phyloP scores from a whole-genome alignment of 2,113 vertebrate species.

The Scomber scombrus region DNA sequence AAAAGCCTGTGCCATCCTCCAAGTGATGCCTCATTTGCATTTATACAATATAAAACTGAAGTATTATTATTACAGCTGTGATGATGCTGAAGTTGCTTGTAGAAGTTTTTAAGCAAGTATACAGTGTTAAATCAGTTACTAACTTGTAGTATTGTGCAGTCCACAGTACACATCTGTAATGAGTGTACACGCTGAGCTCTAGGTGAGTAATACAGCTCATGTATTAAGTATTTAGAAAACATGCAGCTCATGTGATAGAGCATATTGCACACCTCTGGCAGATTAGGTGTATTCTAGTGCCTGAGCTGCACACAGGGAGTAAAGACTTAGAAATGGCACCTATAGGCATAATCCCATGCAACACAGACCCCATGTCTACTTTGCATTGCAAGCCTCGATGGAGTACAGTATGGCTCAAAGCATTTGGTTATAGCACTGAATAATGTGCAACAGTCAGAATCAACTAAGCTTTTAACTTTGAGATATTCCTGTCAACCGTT shows the following conservation, averaged over 20 bases:
- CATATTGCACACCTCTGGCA: conserved; percentile 8
- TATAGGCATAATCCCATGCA: conserved; percentile 8
- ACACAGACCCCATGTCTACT: not conserved
- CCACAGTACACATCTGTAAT: not conserved
- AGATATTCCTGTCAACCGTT: conserved; percentile 13
- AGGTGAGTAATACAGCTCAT: not conserved
- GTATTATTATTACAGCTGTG: conserved; percentile 36
- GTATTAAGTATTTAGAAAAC: conserved; percentile 12
- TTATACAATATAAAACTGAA: conserved; percentile 29
- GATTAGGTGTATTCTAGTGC: conserved; percentile 6
- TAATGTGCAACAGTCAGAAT: conserved; percentile 10
- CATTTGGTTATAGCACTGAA: conserved; percentile 3
- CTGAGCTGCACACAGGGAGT: conserved; percentile 9
- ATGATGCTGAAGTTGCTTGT: not conserved
- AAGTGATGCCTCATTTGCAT: conserved; percentile 54
- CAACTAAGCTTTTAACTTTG: conserved; percentile 15
- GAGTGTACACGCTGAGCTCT: not conserved
- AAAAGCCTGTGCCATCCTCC: conserved; percentile 42
- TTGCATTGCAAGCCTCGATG: not conserved
- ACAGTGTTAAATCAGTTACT: not conserved
- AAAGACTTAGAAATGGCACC: not conserved
- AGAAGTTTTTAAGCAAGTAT: conserved; percentile 6
- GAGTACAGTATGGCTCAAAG: not conserved
- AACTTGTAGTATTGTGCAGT: not conserved
- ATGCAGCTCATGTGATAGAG: not conserved